Percentiles rank a stretch among this genome's conserved stretches.
Conservation (phyloP, 2,888 invertebrate species). For the Mystacides longicornis region DNA sequence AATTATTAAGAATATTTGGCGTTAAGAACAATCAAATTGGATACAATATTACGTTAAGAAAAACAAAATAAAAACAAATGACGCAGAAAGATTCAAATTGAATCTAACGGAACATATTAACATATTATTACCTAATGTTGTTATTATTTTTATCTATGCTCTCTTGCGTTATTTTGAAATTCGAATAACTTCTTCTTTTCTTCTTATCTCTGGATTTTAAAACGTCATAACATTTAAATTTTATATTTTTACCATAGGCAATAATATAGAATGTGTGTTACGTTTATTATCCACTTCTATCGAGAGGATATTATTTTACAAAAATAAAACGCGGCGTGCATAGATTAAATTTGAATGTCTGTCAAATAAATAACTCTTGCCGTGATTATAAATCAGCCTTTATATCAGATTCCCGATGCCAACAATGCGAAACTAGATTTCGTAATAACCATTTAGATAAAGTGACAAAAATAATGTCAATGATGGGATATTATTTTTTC, state of each 20-base stretch:
- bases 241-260: background rate
- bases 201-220: background rate
- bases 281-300: too few relatives aligned
- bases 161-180: conserved; percentile 1
- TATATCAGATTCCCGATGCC: conserved; percentile 20
- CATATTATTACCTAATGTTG: too few relatives aligned
- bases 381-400: background rate
- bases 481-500: too few relatives aligned
- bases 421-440: conserved; percentile 18
- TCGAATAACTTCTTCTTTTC: background rate
- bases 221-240: background rate
- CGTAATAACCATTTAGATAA: conserved; percentile 4
- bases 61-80: background rate
- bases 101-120: too few relatives aligned
- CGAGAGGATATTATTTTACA: background rate
- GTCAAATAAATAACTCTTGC: background rate
- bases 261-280: too few relatives aligned
- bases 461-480: background rate
- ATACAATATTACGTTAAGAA: too few relatives aligned
- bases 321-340: background rate
- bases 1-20: too few relatives aligned
- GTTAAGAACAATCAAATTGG: too few relatives aligned
- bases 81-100: background rate
- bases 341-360: conserved; percentile 1
- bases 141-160: too few relatives aligned